These are phyloP conservation scores for Lophotriccus pileatus DNA, from an alignment of 2,797 vertebrate species.

Conservation along the genomic window DNA sequence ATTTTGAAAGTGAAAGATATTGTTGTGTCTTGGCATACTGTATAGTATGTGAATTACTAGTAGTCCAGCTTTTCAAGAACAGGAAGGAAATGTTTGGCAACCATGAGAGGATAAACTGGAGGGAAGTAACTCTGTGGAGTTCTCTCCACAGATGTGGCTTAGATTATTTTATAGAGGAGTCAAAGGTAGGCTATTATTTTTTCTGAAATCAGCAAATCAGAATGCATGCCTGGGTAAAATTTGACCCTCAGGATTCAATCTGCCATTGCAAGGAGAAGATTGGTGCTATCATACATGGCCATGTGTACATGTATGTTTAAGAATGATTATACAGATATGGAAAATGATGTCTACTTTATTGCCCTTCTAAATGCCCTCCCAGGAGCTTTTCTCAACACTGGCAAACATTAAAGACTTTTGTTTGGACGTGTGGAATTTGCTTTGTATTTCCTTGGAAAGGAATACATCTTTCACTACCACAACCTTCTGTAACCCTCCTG, in stretches of 20 bases:
- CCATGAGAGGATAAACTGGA: neutral
- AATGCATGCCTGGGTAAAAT: neutral
- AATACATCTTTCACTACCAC: slow-evolving; percentile 71
- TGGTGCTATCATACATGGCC: neutral
- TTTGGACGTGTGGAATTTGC: slow-evolving; percentile 69
- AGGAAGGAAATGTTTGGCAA: neutral
- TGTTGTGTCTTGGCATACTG: neutral
- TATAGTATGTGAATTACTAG: neutral
- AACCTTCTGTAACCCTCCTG: slow-evolving; percentile 72
- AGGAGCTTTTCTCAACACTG: slow-evolving; percentile 58
- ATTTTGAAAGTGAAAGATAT: slow-evolving; percentile 18
- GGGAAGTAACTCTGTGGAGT: neutral
- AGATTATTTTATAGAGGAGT: slow-evolving; percentile 13
- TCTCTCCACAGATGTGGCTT: slow-evolving; percentile 1
- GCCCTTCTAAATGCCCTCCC: slow-evolving; percentile 66
- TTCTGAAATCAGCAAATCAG: neutral
- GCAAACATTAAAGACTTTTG: slow-evolving; percentile 55
- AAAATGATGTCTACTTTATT: slow-evolving; percentile 66
- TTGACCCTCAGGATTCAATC: neutral
- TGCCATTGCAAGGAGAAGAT: neutral
- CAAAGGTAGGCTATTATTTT: neutral
- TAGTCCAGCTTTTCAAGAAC: neutral
- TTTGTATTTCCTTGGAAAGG: slow-evolving; percentile 74
- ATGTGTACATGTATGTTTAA: slow-evolving; percentile 29
- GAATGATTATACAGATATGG: slow-evolving; percentile 31